phyloP scores from a whole-genome alignment of 1,140 invertebrate genomes.

The Anastatus disparis region DNA sequence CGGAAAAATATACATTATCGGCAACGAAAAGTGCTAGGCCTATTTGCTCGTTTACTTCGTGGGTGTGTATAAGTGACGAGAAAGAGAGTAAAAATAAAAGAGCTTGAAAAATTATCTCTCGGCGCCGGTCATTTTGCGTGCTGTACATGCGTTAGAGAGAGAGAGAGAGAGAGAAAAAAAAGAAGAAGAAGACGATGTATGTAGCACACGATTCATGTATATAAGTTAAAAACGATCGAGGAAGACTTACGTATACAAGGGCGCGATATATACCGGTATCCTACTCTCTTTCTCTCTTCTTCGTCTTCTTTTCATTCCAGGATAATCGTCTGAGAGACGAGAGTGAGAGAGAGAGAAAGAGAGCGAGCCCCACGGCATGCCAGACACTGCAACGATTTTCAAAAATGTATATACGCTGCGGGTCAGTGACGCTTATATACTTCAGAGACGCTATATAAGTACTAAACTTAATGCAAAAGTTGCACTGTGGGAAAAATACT shows the following conservation, averaged over 20 bases:
- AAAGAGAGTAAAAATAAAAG: no score
- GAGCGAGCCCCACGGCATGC: conserved; percentile 16
- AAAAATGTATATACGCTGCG: conserved; percentile 13
- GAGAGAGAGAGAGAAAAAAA: no score
- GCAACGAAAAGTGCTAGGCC: not conserved
- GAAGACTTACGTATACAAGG: conserved; percentile 53
- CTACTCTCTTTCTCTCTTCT: no score
- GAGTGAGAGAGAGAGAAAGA: not conserved
- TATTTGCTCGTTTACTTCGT: conserved; percentile 41
- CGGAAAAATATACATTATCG: conserved; percentile 23
- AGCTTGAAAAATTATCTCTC: no score
- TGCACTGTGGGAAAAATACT: conserved; percentile 34
- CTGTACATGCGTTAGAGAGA: no score
- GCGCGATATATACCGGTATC: conserved; percentile 65
- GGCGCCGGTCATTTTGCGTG: conserved; percentile 22
- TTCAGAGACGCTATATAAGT: no score
- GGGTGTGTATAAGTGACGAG: conserved; percentile 43
- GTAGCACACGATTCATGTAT: conserved; percentile 9
- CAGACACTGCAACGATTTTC: no score
- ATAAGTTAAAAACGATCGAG: no score
- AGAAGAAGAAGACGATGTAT: conserved; percentile 24
- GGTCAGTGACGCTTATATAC: conserved; percentile 36
- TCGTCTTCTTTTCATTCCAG: conserved; percentile 67
- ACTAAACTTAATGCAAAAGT: no score
- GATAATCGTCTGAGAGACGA: conserved; percentile 60